A percentile compares a stretch with the other conserved stretches of the same genome.
Conservation (phyloP, 1,140 invertebrate genomes). For the Papilio helenus region DNA sequence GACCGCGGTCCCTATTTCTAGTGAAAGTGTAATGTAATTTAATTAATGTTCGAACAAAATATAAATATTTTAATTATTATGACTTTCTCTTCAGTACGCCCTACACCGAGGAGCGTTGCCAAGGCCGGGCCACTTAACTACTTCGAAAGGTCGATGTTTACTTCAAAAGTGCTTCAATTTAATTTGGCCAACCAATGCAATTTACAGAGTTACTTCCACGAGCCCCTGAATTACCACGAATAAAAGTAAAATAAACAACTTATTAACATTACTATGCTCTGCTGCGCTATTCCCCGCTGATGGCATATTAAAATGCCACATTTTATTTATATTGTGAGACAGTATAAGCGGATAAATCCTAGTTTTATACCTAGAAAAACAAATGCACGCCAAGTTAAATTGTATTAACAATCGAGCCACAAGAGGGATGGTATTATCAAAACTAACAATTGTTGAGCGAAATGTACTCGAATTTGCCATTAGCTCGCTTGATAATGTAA, state of each 20-base stretch:
- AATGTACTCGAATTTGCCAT: constrained; percentile 21
- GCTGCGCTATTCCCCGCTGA: background rate
- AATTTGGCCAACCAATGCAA: constrained; percentile 14
- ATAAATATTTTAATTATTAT: constrained; percentile 35
- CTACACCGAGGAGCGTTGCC: constrained; percentile 24
- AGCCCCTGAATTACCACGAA: background rate
- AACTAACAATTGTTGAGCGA: constrained; percentile 9
- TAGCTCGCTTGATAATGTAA: constrained; percentile 8
- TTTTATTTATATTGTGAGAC: background rate
- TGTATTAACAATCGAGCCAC: background rate
- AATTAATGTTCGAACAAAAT: constrained; percentile 38
- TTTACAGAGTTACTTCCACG: background rate
- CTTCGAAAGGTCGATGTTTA: constrained; percentile 34
- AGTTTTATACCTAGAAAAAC: background rate
- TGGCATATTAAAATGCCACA: background rate
- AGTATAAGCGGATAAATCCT: background rate
- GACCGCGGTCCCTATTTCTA: constrained; percentile 27
- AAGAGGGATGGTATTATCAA: background rate
- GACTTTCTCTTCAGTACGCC: constrained; percentile 28
- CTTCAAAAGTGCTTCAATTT: constrained; percentile 35
- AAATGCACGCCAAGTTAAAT: constrained; percentile 12
- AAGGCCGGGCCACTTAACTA: constrained; percentile 24
- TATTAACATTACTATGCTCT: background rate
- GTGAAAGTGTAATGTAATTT: constrained; percentile 39
- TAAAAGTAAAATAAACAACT: constrained; percentile 6